These are phyloP conservation scores for Xestia ashworthii DNA, from an alignment of 2,888 invertebrate genomes.

Conservation along the genomic window DNA sequence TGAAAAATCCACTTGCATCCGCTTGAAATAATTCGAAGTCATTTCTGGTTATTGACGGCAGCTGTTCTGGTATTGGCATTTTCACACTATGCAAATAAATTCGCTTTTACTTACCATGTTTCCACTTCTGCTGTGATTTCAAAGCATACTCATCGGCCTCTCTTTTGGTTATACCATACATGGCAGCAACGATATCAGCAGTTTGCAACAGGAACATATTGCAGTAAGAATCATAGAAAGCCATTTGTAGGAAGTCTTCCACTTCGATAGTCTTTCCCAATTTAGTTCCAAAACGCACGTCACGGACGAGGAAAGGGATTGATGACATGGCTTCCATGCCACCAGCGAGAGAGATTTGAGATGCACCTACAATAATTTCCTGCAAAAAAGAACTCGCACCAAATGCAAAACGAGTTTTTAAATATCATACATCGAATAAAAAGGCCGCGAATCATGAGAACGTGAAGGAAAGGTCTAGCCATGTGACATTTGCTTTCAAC, in stretches of 20 bases:
- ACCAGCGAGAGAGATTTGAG: slow-evolving; percentile 29
- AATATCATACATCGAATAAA: not conserved
- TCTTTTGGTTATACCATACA: slow-evolving; percentile 30
- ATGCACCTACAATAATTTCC: slow-evolving; percentile 34
- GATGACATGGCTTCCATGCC: slow-evolving; percentile 38
- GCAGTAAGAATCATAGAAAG: slow-evolving; percentile 23
- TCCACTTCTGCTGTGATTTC: slow-evolving; percentile 54
- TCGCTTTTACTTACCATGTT: slow-evolving; percentile 35
- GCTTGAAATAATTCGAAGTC: slow-evolving; percentile 2
- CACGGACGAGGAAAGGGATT: slow-evolving; percentile 13
- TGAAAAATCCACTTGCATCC: slow-evolving; percentile 19
- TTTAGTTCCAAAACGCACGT: slow-evolving; percentile 25
- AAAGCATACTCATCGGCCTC: slow-evolving; percentile 51
- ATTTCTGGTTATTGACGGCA: too few species aligned
- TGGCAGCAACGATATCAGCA: slow-evolving; percentile 38
- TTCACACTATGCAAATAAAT: too few species aligned
- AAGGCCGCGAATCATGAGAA: not conserved
- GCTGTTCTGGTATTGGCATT: not conserved
- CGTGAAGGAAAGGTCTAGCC: not conserved
- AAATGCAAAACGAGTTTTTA: not conserved
- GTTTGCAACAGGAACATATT: slow-evolving; percentile 28
- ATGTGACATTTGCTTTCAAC: not conserved
- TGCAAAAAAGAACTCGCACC: not conserved
- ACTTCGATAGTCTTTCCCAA: slow-evolving; percentile 5
- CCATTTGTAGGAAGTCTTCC: slow-evolving; percentile 7